Conservation (phyloP, 2,797 vertebrate species). For the Geotrypetes seraphini region DNA sequence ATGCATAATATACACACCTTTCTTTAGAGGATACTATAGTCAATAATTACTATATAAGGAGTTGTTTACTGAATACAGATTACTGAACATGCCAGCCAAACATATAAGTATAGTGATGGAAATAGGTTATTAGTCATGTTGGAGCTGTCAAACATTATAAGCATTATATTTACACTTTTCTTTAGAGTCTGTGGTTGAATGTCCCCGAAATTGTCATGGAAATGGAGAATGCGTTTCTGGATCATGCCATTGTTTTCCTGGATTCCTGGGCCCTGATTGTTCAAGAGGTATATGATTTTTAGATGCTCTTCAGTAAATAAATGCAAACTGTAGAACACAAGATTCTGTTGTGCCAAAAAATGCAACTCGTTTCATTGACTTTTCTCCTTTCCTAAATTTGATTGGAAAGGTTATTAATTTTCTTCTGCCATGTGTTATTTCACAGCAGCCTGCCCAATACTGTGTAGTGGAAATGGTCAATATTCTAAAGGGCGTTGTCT, state of each 20-base stretch:
- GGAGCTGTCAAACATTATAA: neutral
- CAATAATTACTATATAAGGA: too few species aligned
- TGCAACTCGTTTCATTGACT: neutral
- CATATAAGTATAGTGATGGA: neutral
- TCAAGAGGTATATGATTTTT: conserved; percentile 74
- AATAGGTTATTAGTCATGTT: conserved; percentile 4
- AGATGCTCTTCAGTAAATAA: conserved; percentile 13
- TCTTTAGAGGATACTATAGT: too few species aligned
- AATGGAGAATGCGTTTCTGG: conserved; percentile 95
- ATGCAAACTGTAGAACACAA: conserved; percentile 6
- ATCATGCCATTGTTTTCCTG: conserved; percentile 93
- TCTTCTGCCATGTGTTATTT: conserved; percentile 26
- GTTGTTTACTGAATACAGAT: neutral
- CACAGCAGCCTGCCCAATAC: conserved; percentile 85
- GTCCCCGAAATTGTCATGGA: conserved; percentile 92
- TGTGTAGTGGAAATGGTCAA: conserved; percentile 92
- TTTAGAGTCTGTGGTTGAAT: conserved; percentile 90
- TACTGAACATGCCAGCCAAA: neutral
- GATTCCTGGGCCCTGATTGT: conserved; percentile 93
- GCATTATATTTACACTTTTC: conserved; percentile 25
- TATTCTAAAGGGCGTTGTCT: conserved; percentile 95
- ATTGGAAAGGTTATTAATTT: conserved; percentile 10
- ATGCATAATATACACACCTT: too few species aligned
- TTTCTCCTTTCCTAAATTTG: conserved; percentile 5
- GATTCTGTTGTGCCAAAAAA: neutral